Conservation (phyloP, 2,113 vertebrate genomes). For the Ptychochromis oligacanthus region DNA sequence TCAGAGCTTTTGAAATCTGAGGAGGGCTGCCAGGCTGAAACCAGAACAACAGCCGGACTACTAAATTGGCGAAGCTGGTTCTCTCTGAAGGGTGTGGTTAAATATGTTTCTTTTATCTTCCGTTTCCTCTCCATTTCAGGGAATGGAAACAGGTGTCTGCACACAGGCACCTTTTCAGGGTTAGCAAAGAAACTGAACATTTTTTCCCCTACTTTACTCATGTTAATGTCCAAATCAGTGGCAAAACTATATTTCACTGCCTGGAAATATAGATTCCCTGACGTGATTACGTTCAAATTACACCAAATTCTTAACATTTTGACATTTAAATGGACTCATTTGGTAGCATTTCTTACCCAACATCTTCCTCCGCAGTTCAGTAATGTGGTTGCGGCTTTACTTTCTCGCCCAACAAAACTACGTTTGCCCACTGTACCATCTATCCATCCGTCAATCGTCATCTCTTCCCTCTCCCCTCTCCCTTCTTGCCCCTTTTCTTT, state of each 20-base stretch:
- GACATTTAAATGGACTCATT: not conserved
- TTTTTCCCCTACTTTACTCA: not conserved
- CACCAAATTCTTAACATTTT: not conserved
- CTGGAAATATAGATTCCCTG: not conserved
- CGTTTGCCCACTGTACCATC: conserved; percentile 10
- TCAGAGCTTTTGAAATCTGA: conserved; percentile 22
- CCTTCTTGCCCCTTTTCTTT: conserved; percentile 24
- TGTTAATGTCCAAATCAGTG: not conserved
- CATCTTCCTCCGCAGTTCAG: conserved; percentile 18
- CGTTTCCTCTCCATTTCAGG: conserved; percentile 52
- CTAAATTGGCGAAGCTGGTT: conserved; percentile 33
- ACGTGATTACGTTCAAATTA: not conserved
- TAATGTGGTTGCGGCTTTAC: not conserved
- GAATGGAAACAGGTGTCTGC: conserved; percentile 16
- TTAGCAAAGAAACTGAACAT: conserved; percentile 24
- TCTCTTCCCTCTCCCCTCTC: conserved; percentile 3
- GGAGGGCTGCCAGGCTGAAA: conserved; percentile 25
- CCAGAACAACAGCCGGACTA: conserved; percentile 4
- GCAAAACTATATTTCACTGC: conserved; percentile 8
- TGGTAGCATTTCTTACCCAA: conserved; percentile 6
- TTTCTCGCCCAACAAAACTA: not conserved
- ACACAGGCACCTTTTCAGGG: conserved; percentile 14
- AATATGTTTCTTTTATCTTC: conserved; percentile 57
- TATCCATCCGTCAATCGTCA: not conserved
- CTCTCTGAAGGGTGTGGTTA: conserved; percentile 51